Evolutionary conservation across 1,140 invertebrate species (phyloP), one percentile per base, ranked within the genome.

Genomic region (Zaprionus camerounensis): DNA sequence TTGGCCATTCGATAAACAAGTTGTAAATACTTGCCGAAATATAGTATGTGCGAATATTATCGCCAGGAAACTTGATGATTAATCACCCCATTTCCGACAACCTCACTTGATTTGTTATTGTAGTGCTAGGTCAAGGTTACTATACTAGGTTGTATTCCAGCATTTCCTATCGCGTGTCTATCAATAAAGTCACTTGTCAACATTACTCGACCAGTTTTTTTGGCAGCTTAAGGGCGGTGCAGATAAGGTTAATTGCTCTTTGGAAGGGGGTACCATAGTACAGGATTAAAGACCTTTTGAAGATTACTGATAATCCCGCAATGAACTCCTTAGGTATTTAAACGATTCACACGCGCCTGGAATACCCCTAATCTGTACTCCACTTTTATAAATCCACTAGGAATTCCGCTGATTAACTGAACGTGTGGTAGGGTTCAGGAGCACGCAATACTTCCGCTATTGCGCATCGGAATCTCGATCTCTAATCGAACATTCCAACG

Each of bases 111-210:
- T 86, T 80, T 53, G 31, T 26, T 62, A 71, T 64, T 76, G 70
- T 82, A 58, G 80, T 71, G 69, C 55, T 86, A 86, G 83, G 83
- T 86, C 83, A 86, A 87, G 83, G 83, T 46, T 79, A 11, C 9
- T 34, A 31, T 11, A 11, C 9, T 31, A 31, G 31, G 31, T 44
- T 7, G 36, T 44, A 63, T 64, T 24, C n/a, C 11, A 9, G 5
- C 17, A 51, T 44, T 63, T 63, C 24, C 34, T 71, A 76, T 80
- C 83, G 62, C 56, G 68, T 69, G 66, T 86, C 65, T 15, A 36
- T 44, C 44, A 59, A 70, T 46, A 86, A 67, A 51, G 28, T 53
- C 51, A 53, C 57, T 67, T 26, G 71, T 79, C 82, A 86, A 82
- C 64, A 49, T 82, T 78, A 82, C 22, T 31, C 0, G 49, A 26